These are phyloP conservation scores for Carcina quercana DNA, from an alignment of 2,888 invertebrate species.

Conservation along the genomic window DNA sequence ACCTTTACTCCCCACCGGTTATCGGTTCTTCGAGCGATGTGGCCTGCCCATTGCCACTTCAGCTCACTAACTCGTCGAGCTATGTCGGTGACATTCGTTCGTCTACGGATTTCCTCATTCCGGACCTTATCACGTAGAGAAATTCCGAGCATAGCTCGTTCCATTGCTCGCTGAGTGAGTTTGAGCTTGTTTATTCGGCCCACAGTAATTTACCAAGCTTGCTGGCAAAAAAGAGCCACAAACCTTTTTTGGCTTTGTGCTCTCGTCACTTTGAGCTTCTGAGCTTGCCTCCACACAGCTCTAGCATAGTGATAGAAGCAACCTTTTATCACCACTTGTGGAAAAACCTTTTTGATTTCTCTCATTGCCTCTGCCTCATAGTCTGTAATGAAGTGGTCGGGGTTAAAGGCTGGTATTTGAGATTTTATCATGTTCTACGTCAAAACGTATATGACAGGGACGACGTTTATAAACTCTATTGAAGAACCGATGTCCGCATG, in stretches of 20 bases:
- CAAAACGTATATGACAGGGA: constrained; percentile 5
- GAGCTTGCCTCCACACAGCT: background rate
- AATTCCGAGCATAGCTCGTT: too few species aligned
- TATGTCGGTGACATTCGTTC: too few species aligned
- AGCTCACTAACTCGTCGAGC: too few species aligned
- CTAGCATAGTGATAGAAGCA: constrained; percentile 1
- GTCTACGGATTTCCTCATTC: too few species aligned
- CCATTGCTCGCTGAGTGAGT: too few species aligned
- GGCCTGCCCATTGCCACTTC: too few species aligned
- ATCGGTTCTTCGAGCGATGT: too few species aligned
- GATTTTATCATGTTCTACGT: constrained; percentile 3
- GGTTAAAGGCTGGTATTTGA: background rate
- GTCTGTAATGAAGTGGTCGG: constrained; percentile 1
- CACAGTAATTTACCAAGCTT: too few species aligned
- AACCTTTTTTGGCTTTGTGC: background rate
- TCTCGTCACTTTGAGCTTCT: background rate
- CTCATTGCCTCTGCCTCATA: constrained; percentile 1
- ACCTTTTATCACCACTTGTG: constrained; percentile 1
- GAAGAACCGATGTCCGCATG: constrained; percentile 10
- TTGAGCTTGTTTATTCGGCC: too few species aligned
- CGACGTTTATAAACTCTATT: constrained; percentile 5
- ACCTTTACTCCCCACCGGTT: too few species aligned
- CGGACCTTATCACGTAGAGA: too few species aligned
- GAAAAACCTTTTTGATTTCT: background rate
- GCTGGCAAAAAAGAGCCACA: too few species aligned